Evolutionary conservation across 2,113 vertebrate genomes (phyloP), one percentile per base, ranked within the genome.

Genomic region (Rissa tridactyla): DNA sequence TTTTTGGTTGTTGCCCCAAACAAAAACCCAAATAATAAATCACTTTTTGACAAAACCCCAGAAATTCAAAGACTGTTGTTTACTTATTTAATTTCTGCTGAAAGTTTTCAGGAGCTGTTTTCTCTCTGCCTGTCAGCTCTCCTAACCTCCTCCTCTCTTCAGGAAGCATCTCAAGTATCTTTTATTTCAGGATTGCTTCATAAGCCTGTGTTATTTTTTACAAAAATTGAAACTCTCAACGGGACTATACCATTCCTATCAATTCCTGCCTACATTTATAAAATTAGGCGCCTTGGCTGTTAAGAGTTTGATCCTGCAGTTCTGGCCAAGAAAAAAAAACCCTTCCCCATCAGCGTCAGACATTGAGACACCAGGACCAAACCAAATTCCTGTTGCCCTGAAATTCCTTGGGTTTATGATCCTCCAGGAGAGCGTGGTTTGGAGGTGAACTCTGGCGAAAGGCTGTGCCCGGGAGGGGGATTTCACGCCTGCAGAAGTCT

Each of bases 51-150:
- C 36, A 76, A 93, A 95, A 51, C 10, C 36, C 25, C 36, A 52
- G 72, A 47, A 91, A 82, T 68, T 42, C 12, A 61, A 87, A 95
- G 38, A 4, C 47, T n/a, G 21, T 55, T 78, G 32, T 91, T 95
- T 95, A 52, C 69, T 92, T 82, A 40, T 40, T 79, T 89, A 82
- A 94, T 84, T 92, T 89, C 61, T 82, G 52, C 61, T 96, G 91
- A 87, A 95, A 89, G 62, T 49, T 79, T 92, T 89, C 11, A 49
- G 73, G 61, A 89, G 36, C 81, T 92, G 91, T 65, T 94, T 92
- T 94, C 11, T 87, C n/a, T 94, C 90, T 85, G 61, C 38, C 55
- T 79, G 65, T 94, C 86, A 79, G 44, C 52, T 84, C 57, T 86
- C 22, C 21, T 79, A 92, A 68, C 29, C 23, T 85, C 38, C 21